Conservation (phyloP, 2,113 vertebrate genomes). For the Cathartes aura region DNA sequence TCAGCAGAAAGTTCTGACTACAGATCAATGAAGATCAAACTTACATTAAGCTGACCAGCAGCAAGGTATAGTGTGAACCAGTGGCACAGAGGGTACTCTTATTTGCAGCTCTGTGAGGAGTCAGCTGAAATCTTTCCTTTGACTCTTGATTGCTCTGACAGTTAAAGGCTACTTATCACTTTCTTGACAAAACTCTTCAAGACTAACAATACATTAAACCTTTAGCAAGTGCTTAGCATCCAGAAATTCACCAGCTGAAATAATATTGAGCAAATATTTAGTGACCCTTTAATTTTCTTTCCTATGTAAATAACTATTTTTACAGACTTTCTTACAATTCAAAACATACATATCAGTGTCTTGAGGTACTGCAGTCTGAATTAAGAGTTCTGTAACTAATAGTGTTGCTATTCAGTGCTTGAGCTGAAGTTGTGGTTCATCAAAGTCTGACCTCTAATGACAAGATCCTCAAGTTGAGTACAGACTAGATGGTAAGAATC, state of each 20-base stretch:
- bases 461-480: neutral
- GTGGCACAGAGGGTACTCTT: neutral
- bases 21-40: neutral
- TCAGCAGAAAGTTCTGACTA: neutral
- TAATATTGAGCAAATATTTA: neutral
- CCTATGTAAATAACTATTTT: neutral
- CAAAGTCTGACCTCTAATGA: neutral
- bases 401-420: neutral
- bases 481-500: neutral
- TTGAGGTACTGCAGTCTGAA: neutral
- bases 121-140: neutral
- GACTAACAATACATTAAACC: neutral
- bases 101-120: neutral
- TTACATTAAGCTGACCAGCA: neutral
- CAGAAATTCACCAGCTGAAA: conserved; percentile 50
- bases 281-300: neutral
- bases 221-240: conserved; percentile 5
- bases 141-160: neutral
- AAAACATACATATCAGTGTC: neutral
- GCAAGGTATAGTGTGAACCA: neutral
- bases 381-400: neutral
- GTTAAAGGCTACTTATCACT: conserved; percentile 24
- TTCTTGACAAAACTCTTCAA: conserved; percentile 11
- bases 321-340: neutral
- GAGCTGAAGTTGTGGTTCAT: neutral